phyloP scores from a whole-genome alignment of 2,113 vertebrate genomes.

The Indicator maculatus region DNA sequence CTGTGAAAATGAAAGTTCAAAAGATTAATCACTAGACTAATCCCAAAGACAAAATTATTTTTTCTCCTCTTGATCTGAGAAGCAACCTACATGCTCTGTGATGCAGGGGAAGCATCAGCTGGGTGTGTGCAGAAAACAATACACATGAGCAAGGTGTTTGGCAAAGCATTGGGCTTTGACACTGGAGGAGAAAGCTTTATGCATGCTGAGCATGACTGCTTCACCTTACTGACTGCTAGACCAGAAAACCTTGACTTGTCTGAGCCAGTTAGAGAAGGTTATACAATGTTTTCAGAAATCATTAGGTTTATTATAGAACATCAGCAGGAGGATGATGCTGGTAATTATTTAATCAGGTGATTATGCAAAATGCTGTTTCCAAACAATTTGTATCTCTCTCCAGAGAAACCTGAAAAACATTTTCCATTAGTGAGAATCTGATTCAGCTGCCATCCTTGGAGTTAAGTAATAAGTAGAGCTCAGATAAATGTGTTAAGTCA shows the following conservation, averaged over 20 bases:
- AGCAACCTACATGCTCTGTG: neutral
- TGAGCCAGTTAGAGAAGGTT: neutral
- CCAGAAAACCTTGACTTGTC: neutral
- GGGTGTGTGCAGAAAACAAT: neutral
- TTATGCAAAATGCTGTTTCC: conserved; percentile 34
- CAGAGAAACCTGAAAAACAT: neutral
- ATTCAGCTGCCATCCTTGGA: neutral
- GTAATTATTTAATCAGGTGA: conserved; percentile 47
- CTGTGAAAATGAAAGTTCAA: neutral
- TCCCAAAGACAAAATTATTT: neutral
- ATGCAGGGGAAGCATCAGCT: neutral
- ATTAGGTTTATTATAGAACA: conserved; percentile 18
- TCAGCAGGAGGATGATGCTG: neutral
- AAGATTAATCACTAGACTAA: neutral
- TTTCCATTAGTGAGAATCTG: conserved; percentile 15
- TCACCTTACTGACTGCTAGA: neutral
- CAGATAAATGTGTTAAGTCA: conserved; percentile 15
- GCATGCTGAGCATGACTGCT: neutral
- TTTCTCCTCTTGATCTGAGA: neutral
- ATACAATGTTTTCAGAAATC: conserved; percentile 38
- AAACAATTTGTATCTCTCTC: conserved; percentile 34
- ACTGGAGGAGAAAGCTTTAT: neutral
- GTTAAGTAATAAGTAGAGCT: neutral
- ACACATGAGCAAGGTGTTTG: neutral
- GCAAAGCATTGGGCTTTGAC: neutral